Base-by-base conservation (phyloP, 2,797 vertebrate genomes). In the Sebastes minor region DNA sequence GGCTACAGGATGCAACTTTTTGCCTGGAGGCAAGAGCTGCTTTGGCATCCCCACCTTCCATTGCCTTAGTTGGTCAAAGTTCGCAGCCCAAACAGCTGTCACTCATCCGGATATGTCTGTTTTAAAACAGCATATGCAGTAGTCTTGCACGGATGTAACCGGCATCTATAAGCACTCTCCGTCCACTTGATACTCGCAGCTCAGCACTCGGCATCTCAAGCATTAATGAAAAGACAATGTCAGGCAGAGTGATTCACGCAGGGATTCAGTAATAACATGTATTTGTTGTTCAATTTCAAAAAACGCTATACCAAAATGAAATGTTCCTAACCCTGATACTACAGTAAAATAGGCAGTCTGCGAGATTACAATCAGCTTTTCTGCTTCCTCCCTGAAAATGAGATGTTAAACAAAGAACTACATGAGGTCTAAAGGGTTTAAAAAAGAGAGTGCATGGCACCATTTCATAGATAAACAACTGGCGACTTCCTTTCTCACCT, bases 1-100 rank as follows among this genome's bases (percentile, higher is more conserved):
- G 59, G 56, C 85, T 35, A 83, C 64, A 73, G 64, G 73, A 84
- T 72, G 74, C 74, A 61, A 66, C 52, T 60, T 81, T 69, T 49
- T 42, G 49, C 72, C 84, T 30, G n/a, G 46, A 69, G 68, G 70
- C 23, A 16, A 6, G 25, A 64, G 42, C 25, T 74, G 60, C 27
- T 69, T 71, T 56, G 22, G 27, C 57, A 28, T 9, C 42, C 33
- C 46, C 16, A 32, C 61, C 61, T 78, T 68, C 20, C 1, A 2
- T 61, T n/a, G 38, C 38, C 32, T 69, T 59, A 42, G 49, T 23
- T 46, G 64, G 59, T 20, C 23, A 25, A 71, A 70, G 27, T 42
- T 68, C 33, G 28, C 49, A 53, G 62, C 56, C 30, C 25, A 49
- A 75, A 78, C 64, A 71, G 60, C 63, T 53, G 72, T 60, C 76